Evolutionary conservation across 2,797 vertebrate genomes (phyloP).

Genomic region (Malurus splendens): DNA sequence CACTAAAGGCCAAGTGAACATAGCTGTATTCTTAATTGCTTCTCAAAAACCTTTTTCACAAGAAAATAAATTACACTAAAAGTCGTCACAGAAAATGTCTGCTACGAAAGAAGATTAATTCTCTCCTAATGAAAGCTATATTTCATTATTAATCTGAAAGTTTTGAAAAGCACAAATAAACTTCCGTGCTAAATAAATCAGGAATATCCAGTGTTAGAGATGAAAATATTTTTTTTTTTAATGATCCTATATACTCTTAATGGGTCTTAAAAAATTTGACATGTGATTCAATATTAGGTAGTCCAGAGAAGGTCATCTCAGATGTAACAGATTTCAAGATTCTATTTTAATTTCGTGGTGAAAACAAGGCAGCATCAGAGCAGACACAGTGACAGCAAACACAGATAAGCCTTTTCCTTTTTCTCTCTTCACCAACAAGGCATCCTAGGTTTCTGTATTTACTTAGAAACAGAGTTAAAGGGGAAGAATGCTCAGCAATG

Average conservation of each 20-base stretch:
- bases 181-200: not conserved
- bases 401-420: not conserved
- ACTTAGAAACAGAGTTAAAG: not conserved
- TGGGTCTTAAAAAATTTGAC: not conserved
- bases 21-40: slow-evolving; percentile 17
- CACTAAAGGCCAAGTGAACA: not conserved
- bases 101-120: not conserved
- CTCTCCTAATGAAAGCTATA: not conserved
- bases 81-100: not conserved
- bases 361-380: not conserved
- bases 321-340: not conserved
- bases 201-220: not conserved
- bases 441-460: not conserved
- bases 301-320: not conserved
- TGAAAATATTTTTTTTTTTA: not conserved
- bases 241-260: not conserved
- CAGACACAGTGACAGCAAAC: not conserved
- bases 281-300: not conserved
- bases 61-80: slow-evolving; percentile 12
- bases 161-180: not conserved
- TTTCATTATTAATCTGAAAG: not conserved
- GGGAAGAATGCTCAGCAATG: not conserved
- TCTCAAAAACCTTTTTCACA: not conserved
- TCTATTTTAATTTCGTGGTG: not conserved
- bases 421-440: not conserved